Percentiles rank a stretch among this genome's conserved stretches.
These are phyloP conservation scores for Abrostola triplasia DNA, from an alignment of 2,888 invertebrate genomes.

Conservation along the genomic window DNA sequence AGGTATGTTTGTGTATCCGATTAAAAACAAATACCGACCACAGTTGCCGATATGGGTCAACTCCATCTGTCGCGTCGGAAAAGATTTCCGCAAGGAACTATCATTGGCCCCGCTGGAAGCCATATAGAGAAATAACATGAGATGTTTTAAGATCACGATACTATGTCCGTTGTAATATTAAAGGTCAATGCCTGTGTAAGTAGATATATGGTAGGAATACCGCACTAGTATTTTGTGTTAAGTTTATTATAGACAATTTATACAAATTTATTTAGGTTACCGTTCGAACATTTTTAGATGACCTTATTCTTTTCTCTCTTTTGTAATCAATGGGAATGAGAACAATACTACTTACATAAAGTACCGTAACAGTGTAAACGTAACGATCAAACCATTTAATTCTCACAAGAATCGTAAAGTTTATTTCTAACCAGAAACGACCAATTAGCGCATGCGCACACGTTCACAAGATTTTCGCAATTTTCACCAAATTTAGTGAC, in stretches of 20 bases:
- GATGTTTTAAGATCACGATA: slow-evolving; percentile 6
- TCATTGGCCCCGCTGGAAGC: slow-evolving; percentile 15
- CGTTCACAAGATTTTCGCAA: slow-evolving; percentile 12
- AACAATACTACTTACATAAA: not conserved
- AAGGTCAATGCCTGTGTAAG: not conserved
- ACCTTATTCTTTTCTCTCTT: not conserved
- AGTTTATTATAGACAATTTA: not conserved
- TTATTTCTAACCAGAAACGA: slow-evolving; percentile 25
- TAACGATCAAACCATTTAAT: slow-evolving; percentile 15
- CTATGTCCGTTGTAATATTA: slow-evolving; percentile 1
- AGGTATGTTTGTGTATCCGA: not conserved
- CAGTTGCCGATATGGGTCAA: slow-evolving; percentile 17
- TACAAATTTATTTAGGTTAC: not conserved
- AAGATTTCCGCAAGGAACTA: slow-evolving; percentile 17
- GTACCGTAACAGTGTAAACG: slow-evolving; percentile 2
- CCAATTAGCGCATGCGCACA: slow-evolving; percentile 34
- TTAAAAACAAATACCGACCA: slow-evolving; percentile 1
- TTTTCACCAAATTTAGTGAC: slow-evolving; percentile 34
- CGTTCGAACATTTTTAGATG: too few relatives aligned
- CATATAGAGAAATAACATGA: slow-evolving; percentile 8
- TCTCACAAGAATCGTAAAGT: slow-evolving; percentile 24
- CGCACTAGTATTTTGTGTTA: not conserved
- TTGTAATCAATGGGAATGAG: not conserved
- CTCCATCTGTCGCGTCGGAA: slow-evolving; percentile 5
- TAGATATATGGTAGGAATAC: not conserved